Conservation (phyloP, 1,140 invertebrate genomes). For the Cecropterus lyciades region DNA sequence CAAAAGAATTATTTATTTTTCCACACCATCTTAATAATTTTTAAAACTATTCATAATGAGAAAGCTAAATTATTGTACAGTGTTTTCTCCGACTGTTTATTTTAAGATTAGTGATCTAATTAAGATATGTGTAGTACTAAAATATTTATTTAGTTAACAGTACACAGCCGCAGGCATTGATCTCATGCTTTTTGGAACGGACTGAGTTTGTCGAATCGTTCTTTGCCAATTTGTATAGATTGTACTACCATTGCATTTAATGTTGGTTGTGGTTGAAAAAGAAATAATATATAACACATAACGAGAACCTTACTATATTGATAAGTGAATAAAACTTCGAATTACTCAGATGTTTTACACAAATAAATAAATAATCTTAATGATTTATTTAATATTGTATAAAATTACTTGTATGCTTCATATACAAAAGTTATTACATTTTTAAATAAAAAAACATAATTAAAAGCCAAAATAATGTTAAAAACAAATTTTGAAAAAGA, state of each 20-base stretch:
- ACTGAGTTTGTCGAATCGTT: neutral
- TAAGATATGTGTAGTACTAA: constrained; percentile 8
- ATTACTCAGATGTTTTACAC: no score
- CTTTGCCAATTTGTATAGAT: constrained; percentile 1
- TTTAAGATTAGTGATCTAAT: constrained; percentile 19
- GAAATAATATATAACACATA: no score
- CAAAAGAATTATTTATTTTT: neutral
- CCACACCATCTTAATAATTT: neutral
- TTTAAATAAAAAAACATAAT: no score
- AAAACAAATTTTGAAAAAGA: no score
- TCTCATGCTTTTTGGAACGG: constrained; percentile 37
- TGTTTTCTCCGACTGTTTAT: constrained; percentile 24
- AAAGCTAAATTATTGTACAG: constrained; percentile 44
- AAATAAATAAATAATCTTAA: no score
- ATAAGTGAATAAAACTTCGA: no score
- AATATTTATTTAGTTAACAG: constrained; percentile 35
- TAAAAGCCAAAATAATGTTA: no score
- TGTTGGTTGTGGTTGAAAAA: neutral
- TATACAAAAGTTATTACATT: no score
- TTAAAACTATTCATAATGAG: constrained; percentile 11
- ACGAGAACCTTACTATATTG: no score
- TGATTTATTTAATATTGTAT: no score
- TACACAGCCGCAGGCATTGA: constrained; percentile 39
- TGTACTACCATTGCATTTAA: neutral
- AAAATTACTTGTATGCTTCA: no score